Percentiles rank a stretch among this genome's conserved stretches.
Evolutionary conservation across 2,888 invertebrate species (phyloP).

Genomic region (Parnassius smintheus): DNA sequence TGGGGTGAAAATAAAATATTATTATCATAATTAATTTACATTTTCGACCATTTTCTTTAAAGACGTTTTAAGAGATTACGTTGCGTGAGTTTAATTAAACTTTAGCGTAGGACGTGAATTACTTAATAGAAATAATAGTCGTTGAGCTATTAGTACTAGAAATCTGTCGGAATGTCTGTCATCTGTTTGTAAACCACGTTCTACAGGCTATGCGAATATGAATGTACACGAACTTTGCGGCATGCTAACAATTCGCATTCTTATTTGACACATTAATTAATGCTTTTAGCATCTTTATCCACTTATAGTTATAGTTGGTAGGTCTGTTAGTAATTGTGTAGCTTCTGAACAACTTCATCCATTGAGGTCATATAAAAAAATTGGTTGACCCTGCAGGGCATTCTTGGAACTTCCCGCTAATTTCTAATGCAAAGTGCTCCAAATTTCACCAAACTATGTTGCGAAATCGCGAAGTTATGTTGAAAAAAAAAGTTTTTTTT

Average conservation of each 20-base stretch:
- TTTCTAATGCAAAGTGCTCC: no score
- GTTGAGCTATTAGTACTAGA: conserved; percentile 13
- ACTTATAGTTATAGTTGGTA: no score
- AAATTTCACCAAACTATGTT: no score
- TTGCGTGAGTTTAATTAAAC: not conserved
- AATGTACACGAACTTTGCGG: conserved; percentile 19
- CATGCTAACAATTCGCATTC: conserved; percentile 21
- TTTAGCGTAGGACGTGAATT: not conserved
- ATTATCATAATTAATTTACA: no score
- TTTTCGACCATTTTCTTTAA: not conserved
- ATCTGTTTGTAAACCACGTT: conserved; percentile 26
- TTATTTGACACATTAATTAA: conserved; percentile 25
- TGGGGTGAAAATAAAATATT: no score
- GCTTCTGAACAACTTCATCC: no score
- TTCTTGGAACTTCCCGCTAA: no score
- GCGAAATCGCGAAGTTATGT: no score
- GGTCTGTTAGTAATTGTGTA: no score
- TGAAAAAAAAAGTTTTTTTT: no score
- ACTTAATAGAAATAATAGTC: conserved; percentile 8
- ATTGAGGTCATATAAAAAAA: no score
- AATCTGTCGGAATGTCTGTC: conserved; percentile 26
- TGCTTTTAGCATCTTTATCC: conserved; percentile 9
- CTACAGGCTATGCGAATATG: conserved; percentile 11
- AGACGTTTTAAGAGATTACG: not conserved
- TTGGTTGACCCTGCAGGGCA: no score